Evolutionary conservation across 1,140 invertebrate genomes (phyloP), one percentile per base, ranked within the genome.

Genomic region (Cyclina sinensis): DNA sequence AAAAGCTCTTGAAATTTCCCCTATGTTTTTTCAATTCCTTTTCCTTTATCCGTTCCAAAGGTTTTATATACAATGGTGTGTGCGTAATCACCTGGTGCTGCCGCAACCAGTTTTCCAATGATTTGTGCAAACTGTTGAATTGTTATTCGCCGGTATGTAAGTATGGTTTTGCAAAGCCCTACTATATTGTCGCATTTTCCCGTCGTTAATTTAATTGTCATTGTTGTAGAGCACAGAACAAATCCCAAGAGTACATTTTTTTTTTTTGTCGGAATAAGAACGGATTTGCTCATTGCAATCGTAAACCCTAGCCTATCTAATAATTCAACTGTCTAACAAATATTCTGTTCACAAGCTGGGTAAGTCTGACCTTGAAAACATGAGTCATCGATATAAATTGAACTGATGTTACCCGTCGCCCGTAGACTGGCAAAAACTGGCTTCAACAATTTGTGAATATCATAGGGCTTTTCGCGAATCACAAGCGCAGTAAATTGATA

Each of bases 151-250:
- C n/a, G n/a, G n/a, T n/a, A n/a, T n/a, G n/a, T n/a, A n/a, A n/a
- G n/a, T n/a, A n/a, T n/a, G n/a, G n/a, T n/a, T n/a, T n/a, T n/a
- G n/a, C n/a, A n/a, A n/a, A n/a, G n/a, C n/a, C n/a, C n/a, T n/a
- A n/a, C n/a, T n/a, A n/a, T n/a, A n/a, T n/a, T n/a, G n/a, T n/a
- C n/a, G n/a, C n/a, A n/a, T n/a, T n/a, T n/a, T n/a, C n/a, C n/a
- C n/a, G n/a, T n/a, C n/a, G n/a, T n/a, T n/a, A n/a, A n/a, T n/a
- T n/a, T n/a, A 27, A 65, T 21, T 65, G 30, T 24, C 30, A 27
- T 65, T 65, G 59, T 32, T 11, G n/a, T 27, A 32, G n/a, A 65
- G n/a, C 59, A 65, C n/a, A 65, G n/a, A 24, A 65, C 59, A 65
- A 65, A 65, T 9, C 59, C 59, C n/a, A 65, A 32, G 59, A 65